These are phyloP conservation scores for Nothocercus julius DNA, from an alignment of 2,113 vertebrate species.

Conservation along the genomic window DNA sequence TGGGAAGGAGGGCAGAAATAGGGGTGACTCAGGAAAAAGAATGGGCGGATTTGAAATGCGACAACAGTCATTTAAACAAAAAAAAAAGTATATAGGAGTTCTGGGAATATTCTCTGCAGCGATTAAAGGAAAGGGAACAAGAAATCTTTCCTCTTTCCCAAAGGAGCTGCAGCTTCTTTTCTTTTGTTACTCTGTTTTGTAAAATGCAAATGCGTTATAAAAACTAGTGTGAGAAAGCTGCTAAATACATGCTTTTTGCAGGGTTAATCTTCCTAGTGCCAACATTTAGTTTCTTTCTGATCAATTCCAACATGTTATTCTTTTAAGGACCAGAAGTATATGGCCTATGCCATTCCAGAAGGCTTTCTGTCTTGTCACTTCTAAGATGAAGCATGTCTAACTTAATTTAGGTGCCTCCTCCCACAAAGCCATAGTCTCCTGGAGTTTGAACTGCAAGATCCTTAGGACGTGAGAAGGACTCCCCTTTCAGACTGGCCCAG, in stretches of 20 bases:
- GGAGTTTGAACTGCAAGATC: not conserved
- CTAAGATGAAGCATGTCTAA: not conserved
- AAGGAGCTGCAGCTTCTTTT: not conserved
- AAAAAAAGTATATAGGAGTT: not conserved
- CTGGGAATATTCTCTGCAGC: not conserved
- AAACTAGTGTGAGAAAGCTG: not conserved
- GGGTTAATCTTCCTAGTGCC: not conserved
- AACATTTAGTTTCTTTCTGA: not conserved
- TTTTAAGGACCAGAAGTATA: not conserved
- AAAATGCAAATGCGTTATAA: not conserved
- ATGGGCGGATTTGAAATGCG: not conserved
- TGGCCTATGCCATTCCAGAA: not conserved
- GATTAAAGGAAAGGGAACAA: not conserved
- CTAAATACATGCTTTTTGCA: not conserved
- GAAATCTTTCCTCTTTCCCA: not conserved
- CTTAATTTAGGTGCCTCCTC: not conserved
- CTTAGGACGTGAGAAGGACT: not conserved
- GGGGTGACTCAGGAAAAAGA: not conserved
- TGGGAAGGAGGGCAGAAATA: not conserved
- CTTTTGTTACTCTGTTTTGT: not conserved
- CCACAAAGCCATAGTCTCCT: not conserved
- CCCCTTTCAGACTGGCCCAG: not conserved
- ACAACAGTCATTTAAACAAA: not conserved
- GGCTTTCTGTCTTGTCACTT: not conserved
- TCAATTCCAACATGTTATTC: not conserved